These are phyloP conservation scores for Anthonomus grandis DNA, from an alignment of 1,140 invertebrate species.

Conservation along the genomic window DNA sequence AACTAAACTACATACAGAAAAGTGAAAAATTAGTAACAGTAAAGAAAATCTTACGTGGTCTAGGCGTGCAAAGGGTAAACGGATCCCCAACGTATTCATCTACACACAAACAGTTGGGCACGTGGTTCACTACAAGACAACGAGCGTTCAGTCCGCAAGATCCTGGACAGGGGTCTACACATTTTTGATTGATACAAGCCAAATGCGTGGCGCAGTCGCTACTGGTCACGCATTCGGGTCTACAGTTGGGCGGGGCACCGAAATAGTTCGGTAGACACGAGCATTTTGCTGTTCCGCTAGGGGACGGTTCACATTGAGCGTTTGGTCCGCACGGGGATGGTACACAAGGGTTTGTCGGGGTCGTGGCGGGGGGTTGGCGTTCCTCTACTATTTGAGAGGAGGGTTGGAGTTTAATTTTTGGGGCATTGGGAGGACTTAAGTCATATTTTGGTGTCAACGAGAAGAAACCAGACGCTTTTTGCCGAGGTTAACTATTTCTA, in stretches of 20 bases:
- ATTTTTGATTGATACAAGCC: conserved; percentile 62
- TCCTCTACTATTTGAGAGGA: conserved; percentile 39
- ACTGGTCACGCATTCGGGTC: conserved; percentile 65
- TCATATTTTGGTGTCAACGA: neutral
- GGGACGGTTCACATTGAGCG: conserved; percentile 61
- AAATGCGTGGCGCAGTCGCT: conserved; percentile 59
- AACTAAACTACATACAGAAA: too few relatives aligned
- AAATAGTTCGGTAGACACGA: conserved; percentile 60
- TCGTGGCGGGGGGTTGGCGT: conserved; percentile 23
- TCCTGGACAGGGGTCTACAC: conserved; percentile 70
- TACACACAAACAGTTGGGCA: conserved; percentile 68
- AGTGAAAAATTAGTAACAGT: conserved; percentile 4
- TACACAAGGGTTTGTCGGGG: conserved; percentile 60
- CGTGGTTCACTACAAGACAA: conserved; percentile 72
- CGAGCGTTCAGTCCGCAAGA: conserved; percentile 69
- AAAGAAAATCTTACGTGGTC: conserved; percentile 50
- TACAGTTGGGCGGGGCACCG: conserved; percentile 64
- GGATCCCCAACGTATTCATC: conserved; percentile 68
- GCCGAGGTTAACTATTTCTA: too few relatives aligned
- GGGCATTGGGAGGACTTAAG: neutral
- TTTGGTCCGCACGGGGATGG: conserved; percentile 77
- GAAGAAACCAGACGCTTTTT: neutral
- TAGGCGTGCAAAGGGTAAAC: conserved; percentile 56
- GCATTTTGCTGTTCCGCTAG: conserved; percentile 57
- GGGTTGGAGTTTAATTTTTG: neutral